These are phyloP conservation scores for Dolichallabes microphthalmus DNA, from an alignment of 2,113 vertebrate genomes.

Conservation along the genomic window DNA sequence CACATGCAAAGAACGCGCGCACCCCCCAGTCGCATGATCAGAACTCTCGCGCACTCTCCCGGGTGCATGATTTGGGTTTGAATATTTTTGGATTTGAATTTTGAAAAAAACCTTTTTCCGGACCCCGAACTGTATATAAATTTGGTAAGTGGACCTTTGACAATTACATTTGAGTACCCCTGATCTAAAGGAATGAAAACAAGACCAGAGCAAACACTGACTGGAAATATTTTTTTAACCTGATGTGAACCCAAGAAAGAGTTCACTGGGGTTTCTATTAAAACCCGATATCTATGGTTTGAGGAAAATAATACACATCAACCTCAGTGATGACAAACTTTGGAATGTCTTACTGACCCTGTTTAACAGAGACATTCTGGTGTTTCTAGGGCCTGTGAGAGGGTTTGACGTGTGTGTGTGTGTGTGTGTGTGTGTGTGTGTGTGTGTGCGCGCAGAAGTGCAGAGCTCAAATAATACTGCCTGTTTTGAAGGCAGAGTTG, in stretches of 20 bases:
- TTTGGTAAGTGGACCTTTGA: too few species aligned
- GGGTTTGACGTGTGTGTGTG: not conserved
- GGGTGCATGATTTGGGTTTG: too few species aligned
- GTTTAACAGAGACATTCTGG: not conserved
- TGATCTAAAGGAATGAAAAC: not conserved
- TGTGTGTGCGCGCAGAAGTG: constrained; percentile 7
- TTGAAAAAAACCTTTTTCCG: too few species aligned
- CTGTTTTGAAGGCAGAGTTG: constrained; percentile 59
- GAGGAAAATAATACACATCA: constrained; percentile 22
- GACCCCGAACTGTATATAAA: too few species aligned
- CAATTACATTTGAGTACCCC: too few species aligned
- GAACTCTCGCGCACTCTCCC: too few species aligned
- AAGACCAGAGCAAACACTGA: not conserved
- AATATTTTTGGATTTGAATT: too few species aligned
- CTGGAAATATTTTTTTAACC: not conserved
- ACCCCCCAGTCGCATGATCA: too few species aligned
- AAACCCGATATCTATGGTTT: constrained; percentile 34
- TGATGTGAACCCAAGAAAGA: not conserved
- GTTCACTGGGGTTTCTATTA: constrained; percentile 24
- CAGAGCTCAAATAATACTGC: constrained; percentile 39
- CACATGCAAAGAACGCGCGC: too few species aligned
- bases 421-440: not conserved
- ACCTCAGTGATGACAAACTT: constrained; percentile 5
- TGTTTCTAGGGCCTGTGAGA: not conserved
- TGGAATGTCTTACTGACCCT: constrained; percentile 17